Percentiles rank a stretch among this genome's conserved stretches.
Conservation (phyloP, 2,888 invertebrate genomes). For the Erebia epiphron region DNA sequence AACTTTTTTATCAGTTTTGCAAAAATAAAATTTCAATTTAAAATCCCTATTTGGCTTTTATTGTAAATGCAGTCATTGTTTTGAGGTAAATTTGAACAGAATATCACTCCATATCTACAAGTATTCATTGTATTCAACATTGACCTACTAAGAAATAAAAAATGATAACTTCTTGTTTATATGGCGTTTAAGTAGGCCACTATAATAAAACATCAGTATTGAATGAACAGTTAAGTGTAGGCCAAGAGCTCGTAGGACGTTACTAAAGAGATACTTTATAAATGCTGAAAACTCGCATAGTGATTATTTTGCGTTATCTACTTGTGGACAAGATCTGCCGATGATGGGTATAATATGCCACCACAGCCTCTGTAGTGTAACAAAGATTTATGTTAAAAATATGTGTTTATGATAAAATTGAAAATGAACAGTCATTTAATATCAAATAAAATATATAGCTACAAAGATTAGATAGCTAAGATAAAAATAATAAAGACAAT, state of each 20-base stretch:
- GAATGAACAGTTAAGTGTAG: constrained; percentile 19
- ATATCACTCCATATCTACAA: constrained; percentile 46
- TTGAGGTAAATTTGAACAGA: constrained; percentile 42
- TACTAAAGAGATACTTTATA: too few species aligned
- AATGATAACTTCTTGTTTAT: constrained; percentile 31
- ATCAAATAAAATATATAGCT: too few species aligned
- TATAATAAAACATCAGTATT: constrained; percentile 16
- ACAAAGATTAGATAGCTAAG: too few species aligned
- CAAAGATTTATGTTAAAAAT: too few species aligned
- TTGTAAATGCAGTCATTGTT: constrained; percentile 39
- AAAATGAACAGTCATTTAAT: too few species aligned
- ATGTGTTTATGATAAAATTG: too few species aligned
- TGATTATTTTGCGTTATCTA: too few species aligned
- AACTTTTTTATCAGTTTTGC: constrained; percentile 29
- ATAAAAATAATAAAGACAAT: too few species aligned
- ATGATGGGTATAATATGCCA: too few species aligned
- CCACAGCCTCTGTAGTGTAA: too few species aligned
- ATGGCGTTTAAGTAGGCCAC: constrained; percentile 24
- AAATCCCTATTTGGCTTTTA: constrained; percentile 31
- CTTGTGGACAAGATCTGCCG: too few species aligned
- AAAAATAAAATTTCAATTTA: constrained; percentile 30
- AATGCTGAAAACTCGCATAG: too few species aligned
- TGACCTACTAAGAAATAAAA: constrained; percentile 51
- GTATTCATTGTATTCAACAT: constrained; percentile 46
- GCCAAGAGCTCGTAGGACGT: neutral